Evolutionary conservation across 2,888 invertebrate species (phyloP).

Genomic region (Melanargia galathea): DNA sequence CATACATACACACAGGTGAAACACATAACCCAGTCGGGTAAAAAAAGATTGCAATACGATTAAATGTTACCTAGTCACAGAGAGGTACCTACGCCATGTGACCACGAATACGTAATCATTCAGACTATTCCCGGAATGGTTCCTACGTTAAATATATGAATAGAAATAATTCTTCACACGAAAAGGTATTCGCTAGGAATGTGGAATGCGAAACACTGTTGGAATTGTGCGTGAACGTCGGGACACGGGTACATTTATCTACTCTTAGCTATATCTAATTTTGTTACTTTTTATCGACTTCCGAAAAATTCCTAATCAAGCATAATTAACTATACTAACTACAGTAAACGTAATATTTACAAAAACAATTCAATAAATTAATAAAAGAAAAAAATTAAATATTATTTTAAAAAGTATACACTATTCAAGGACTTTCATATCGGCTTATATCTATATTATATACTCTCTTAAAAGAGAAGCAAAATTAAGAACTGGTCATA

Average conservation of each 20-base stretch:
- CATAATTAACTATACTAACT: too few relatives aligned
- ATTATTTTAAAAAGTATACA: too few relatives aligned
- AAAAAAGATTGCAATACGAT: background rate
- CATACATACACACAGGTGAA: too few relatives aligned
- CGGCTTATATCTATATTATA: too few relatives aligned
- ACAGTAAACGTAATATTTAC: too few relatives aligned
- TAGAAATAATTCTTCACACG: constrained; percentile 14
- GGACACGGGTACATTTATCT: background rate
- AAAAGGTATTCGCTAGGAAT: constrained; percentile 14
- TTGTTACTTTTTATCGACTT: background rate
- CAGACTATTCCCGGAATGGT: constrained; percentile 8
- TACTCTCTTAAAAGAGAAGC: too few relatives aligned
- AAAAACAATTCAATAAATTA: too few relatives aligned
- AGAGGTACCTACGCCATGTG: background rate
- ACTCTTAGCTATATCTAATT: background rate
- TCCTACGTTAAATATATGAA: constrained; percentile 7
- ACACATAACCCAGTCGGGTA: too few relatives aligned
- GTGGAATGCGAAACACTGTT: constrained; percentile 17
- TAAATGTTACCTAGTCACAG: constrained; percentile 4
- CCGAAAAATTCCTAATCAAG: too few relatives aligned
- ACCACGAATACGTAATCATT: background rate
- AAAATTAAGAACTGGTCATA: too few relatives aligned
- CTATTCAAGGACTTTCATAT: too few relatives aligned
- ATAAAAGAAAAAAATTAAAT: too few relatives aligned
- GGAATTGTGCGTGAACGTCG: background rate